phyloP scores from a whole-genome alignment of 2,113 vertebrate species.

The Andinoacara biseriatus region DNA sequence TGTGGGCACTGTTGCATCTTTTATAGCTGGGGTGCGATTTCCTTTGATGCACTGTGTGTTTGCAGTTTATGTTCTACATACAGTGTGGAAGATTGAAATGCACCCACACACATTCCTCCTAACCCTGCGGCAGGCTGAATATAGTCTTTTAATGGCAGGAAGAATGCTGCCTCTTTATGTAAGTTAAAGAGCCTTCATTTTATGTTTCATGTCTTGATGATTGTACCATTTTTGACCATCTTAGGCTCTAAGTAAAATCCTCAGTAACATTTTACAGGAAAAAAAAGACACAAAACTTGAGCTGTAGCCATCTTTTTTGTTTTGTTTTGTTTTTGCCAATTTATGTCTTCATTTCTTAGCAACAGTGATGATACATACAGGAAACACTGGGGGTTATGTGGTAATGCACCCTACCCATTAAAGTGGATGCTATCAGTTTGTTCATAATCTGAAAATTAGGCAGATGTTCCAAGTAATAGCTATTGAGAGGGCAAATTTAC shows the following conservation, averaged over 20 bases:
- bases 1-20: conserved; percentile 16
- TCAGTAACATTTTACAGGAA: neutral
- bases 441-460: neutral
- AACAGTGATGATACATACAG: neutral
- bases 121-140: conserved; percentile 50
- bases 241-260: neutral
- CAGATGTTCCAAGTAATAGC: neutral
- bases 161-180: conserved; percentile 51
- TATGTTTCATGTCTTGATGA: conserved; percentile 24
- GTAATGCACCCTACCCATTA: neutral
- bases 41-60: conserved; percentile 59
- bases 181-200: conserved; percentile 14
- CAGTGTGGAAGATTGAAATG: conserved; percentile 37
- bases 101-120: conserved; percentile 62
- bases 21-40: neutral
- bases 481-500: neutral
- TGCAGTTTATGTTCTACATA: conserved; percentile 51
- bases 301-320: neutral
- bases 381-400: neutral
- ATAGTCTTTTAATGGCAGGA: conserved; percentile 59
- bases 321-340: neutral
- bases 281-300: neutral
- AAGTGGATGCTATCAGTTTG: neutral
- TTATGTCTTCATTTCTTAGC: neutral
- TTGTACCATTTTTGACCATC: neutral